Conservation (phyloP, 2,797 vertebrate species). For the Lithobates pipiens region DNA sequence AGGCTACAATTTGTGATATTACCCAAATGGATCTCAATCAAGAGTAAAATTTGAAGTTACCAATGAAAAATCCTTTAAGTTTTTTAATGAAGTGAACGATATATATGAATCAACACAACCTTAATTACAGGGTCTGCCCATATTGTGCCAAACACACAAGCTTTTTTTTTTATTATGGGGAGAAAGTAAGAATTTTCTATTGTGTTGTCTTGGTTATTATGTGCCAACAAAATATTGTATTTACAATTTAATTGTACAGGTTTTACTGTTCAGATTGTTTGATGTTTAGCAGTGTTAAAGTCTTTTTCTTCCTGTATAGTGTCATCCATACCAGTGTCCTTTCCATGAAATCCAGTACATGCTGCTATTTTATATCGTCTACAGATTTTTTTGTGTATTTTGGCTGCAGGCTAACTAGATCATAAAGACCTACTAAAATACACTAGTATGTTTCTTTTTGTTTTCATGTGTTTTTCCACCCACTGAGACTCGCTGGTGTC, state of each 20-base stretch:
- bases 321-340: slow-evolving; percentile 5
- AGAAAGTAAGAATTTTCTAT: neutral
- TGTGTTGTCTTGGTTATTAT: slow-evolving; percentile 17
- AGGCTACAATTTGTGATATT: neutral
- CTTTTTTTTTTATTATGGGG: slow-evolving; percentile 18
- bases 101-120: neutral
- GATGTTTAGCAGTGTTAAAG: slow-evolving; percentile 37
- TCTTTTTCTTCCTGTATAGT: slow-evolving; percentile 41
- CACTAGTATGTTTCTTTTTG: slow-evolving; percentile 10
- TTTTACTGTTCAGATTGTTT: slow-evolving; percentile 33
- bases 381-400: neutral
- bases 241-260: slow-evolving; percentile 23
- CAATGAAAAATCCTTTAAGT: neutral
- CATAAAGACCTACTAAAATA: neutral
- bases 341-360: slow-evolving; percentile 35
- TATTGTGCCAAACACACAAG: slow-evolving; percentile 56
- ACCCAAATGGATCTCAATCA: neutral
- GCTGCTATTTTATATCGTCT: slow-evolving; percentile 54
- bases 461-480: neutral
- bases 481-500: neutral
- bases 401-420: neutral
- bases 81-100: neutral
- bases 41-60: neutral
- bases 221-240: slow-evolving; percentile 56
- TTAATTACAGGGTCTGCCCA: neutral